A percentile compares a stretch with the other conserved stretches of the same genome.
Conservation (phyloP, 2,113 vertebrate genomes). For the Pteruthius melanotis region DNA sequence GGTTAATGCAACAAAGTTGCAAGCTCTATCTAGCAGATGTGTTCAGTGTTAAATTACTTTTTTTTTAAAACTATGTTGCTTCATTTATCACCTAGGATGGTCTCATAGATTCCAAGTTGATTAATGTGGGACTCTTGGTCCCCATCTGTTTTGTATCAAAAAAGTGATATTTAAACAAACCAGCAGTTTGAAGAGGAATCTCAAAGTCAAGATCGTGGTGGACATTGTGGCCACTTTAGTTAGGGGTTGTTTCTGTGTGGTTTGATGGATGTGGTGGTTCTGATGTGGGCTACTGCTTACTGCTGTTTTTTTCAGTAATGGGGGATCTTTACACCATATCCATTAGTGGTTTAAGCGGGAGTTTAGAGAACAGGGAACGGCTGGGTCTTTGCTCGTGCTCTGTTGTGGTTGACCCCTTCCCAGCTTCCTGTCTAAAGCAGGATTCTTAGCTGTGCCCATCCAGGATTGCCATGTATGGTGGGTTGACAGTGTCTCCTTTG, state of each 20-base stretch:
- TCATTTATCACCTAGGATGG: neutral
- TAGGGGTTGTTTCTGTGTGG: neutral
- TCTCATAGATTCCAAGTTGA: neutral
- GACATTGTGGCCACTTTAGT: neutral
- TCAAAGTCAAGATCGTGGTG: neutral
- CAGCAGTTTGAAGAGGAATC: neutral
- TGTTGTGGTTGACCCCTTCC: neutral
- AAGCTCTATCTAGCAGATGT: neutral
- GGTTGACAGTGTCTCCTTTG: neutral
- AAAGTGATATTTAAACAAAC: neutral
- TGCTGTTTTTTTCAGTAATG: neutral
- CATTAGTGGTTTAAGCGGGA: conserved; percentile 14
- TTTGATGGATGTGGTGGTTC: conserved; percentile 39
- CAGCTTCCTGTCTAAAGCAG: neutral
- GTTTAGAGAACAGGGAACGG: neutral
- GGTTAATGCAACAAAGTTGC: neutral
- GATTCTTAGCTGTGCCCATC: neutral
- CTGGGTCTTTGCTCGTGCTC: neutral
- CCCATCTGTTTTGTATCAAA: neutral
- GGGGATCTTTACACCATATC: neutral
- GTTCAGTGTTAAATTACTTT: neutral
- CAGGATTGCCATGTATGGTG: neutral
- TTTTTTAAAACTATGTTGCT: neutral
- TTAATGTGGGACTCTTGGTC: neutral
- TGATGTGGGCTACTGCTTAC: conserved; percentile 2